Percentiles rank a stretch among this genome's conserved stretches.
Evolutionary conservation across 2,888 invertebrate species (phyloP).

Genomic region (Pristionchus arcanus): DNA sequence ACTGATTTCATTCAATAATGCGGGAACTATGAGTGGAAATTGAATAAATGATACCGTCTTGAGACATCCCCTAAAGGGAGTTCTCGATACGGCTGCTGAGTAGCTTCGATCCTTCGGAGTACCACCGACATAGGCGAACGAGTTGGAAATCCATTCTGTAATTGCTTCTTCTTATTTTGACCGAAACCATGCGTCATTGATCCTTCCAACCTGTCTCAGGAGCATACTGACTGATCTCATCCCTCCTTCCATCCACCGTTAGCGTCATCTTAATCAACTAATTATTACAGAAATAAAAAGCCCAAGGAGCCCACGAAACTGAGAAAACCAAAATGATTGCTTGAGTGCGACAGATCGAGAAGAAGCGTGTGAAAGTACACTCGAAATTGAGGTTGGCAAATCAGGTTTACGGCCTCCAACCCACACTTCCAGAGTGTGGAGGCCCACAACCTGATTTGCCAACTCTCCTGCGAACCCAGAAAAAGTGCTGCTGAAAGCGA

Average conservation of each 20-base stretch:
- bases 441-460: not conserved
- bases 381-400: not conserved
- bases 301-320: not conserved
- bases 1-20: not conserved
- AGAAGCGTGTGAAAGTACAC: slow-evolving; percentile 6
- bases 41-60: slow-evolving; percentile 64
- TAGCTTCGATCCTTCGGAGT: slow-evolving; percentile 56
- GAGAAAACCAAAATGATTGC: slow-evolving; percentile 1
- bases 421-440: not conserved
- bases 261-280: slow-evolving; percentile 71
- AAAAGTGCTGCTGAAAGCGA: not conserved
- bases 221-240: slow-evolving; percentile 77
- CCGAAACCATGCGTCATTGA: too few relatives aligned
- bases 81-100: slow-evolving; percentile 60
- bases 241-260: slow-evolving; percentile 73
- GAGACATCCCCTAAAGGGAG: slow-evolving; percentile 75
- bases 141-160: slow-evolving; percentile 64
- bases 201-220: slow-evolving; percentile 68
- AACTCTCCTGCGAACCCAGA: not conserved
- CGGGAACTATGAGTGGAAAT: not conserved
- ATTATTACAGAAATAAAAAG: not conserved
- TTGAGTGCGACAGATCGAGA: slow-evolving; percentile 13
- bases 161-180: too few relatives aligned
- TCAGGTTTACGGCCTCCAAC: not conserved
- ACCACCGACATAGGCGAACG: slow-evolving; percentile 75